Conservation (phyloP, 2,113 vertebrate species). For the Beaufortia kweichowensis region DNA sequence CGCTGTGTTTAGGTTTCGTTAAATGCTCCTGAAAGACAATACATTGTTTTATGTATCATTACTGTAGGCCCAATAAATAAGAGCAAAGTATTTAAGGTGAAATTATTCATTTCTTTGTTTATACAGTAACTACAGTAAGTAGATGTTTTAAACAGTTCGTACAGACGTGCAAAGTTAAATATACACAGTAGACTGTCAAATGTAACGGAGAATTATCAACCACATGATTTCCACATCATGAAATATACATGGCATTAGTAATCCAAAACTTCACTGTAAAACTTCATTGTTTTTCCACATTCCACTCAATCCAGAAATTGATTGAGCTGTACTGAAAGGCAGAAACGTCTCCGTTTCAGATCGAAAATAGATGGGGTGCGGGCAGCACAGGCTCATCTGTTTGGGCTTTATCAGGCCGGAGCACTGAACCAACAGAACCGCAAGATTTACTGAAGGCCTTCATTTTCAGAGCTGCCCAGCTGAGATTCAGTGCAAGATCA, state of each 20-base stretch:
- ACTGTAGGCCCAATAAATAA: background rate
- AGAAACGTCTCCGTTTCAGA: background rate
- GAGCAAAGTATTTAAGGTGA: background rate
- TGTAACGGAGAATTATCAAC: background rate
- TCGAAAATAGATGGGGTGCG: conserved; percentile 22
- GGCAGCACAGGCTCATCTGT: conserved; percentile 50
- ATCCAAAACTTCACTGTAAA: background rate
- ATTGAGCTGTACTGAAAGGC: background rate
- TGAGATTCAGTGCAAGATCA: background rate
- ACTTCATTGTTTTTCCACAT: background rate
- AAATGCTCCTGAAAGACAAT: conserved; percentile 56
- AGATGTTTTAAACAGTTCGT: background rate
- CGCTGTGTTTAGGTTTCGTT: conserved; percentile 39
- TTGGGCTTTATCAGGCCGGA: conserved; percentile 50
- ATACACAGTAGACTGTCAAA: background rate
- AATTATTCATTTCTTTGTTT: background rate
- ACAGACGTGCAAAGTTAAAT: background rate
- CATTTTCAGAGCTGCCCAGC: conserved; percentile 38
- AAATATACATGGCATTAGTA: background rate
- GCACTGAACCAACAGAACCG: conserved; percentile 29
- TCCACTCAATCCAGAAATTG: background rate
- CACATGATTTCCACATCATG: too few species aligned
- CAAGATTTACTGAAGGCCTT: conserved; percentile 46
- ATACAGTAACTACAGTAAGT: background rate
- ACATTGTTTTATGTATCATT: background rate